Evolutionary conservation across 2,888 invertebrate genomes (phyloP).

Genomic region (Eupithecia vulgata): DNA sequence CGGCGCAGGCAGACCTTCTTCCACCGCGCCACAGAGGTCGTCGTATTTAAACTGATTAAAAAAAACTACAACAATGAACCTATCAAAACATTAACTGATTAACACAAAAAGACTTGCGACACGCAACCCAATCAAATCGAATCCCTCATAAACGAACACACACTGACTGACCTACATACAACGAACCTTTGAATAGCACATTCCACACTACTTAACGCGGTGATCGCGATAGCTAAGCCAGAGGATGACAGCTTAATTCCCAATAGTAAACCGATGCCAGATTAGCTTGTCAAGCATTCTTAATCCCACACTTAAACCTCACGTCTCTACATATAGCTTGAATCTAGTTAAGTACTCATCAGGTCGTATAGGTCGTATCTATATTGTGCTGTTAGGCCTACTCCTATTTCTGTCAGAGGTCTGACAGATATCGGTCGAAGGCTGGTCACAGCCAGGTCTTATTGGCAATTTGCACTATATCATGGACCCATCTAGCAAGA

Average conservation of each 20-base stretch:
- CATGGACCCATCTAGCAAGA: neutral
- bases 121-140: neutral
- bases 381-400: neutral
- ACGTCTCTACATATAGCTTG: neutral
- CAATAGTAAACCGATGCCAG: constrained; percentile 17
- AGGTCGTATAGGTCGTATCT: neutral
- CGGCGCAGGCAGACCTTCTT: too few relatives aligned
- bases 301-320: constrained; percentile 2
- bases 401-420: neutral
- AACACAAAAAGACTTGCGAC: neutral
- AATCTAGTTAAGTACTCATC: neutral
- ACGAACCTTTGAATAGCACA: constrained; percentile 8
- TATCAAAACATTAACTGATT: neutral
- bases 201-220: constrained; percentile 10
- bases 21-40: too few relatives aligned
- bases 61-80: neutral
- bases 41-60: neutral
- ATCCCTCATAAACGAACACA: neutral
- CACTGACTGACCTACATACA: neutral
- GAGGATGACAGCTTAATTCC: constrained; percentile 20
- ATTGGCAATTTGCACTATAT: neutral
- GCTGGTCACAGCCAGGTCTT: neutral
- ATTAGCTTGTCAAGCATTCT: constrained; percentile 4
- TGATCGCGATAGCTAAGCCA: constrained; percentile 9
- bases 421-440: too few relatives aligned